Conservation (phyloP, 2,888 invertebrate genomes). For the Heteromyza rotundicornis region DNA sequence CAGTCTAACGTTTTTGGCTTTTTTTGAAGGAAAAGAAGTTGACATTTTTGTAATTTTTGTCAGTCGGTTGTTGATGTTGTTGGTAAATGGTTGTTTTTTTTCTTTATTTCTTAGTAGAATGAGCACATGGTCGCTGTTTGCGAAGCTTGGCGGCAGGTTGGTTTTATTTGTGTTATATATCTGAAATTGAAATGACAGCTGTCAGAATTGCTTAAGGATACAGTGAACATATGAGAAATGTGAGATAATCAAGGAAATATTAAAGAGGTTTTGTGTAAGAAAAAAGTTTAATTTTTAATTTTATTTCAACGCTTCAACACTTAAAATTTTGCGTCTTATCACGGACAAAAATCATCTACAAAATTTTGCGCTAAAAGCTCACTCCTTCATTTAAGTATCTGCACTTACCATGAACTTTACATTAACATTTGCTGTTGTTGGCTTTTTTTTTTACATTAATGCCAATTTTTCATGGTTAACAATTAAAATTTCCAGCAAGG, state of each 20-base stretch:
- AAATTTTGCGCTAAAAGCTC: no score
- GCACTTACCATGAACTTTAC: conserved; percentile 23
- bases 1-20: no score
- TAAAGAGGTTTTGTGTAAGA: no score
- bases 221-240: no score
- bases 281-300: no score
- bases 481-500: conserved; percentile 13
- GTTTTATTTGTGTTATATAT: neutral
- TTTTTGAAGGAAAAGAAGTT: no score
- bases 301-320: no score
- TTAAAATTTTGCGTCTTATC: no score
- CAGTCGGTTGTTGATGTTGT: conserved; percentile 5
- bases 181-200: conserved; percentile 14
- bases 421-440: conserved; percentile 8
- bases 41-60: neutral
- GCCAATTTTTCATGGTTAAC: conserved; percentile 22
- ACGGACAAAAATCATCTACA: no score
- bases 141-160: neutral
- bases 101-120: conserved; percentile 3
- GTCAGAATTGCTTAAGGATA: conserved; percentile 8
- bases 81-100: neutral
- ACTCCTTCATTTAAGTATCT: conserved; percentile 3
- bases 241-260: no score
- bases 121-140: conserved; percentile 17
- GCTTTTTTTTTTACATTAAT: conserved; percentile 1